Evolutionary conservation across 2,797 vertebrate species (phyloP), one percentile per base, ranked within the genome.

Genomic region (Notolabrus celidotus): DNA sequence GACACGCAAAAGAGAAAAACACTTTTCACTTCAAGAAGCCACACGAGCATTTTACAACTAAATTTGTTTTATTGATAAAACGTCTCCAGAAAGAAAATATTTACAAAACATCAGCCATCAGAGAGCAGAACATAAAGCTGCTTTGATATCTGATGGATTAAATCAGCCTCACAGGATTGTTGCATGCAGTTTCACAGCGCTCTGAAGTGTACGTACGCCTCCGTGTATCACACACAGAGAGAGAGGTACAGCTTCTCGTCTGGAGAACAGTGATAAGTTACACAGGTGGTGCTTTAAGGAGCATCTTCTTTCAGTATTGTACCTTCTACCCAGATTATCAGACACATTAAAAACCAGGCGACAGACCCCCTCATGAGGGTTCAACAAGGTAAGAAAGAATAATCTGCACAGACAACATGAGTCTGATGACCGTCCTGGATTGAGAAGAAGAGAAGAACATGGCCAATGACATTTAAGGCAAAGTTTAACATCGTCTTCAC

Each of bases 31-130:
- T 16, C 19, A n/a, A n/a, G n/a, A n/a, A n/a, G n/a, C n/a, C n/a
- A n/a, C n/a, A n/a, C 15, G 14, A 15, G 22, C 5, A 16, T 16
- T 42, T 62, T 41, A 45, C 42, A 34, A 38, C 66, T 52, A 74
- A 67, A 80, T 57, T 12, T 23, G 59, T 77, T 89, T 86, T 71
- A 86, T 84, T 86, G 59, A 76, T 86, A 86, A 84, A 86, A 86
- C 55, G 2, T 83, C 55, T 88, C 55, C 64, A 73, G 82, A 85
- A 77, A 86, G 69, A 88, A 83, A 80, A 76, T 82, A 83, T 82
- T 42, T 87, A 87, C 71, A 86, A 80, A 83, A 72, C 65, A 54
- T 70, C 34, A 67, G 51, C 36, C 41, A 66, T 60, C 64, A 54
- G 33, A 70, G 51, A 78, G 60, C 62, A 83, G 49, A 39, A 50